Evolutionary conservation across 1,140 invertebrate genomes (phyloP).

Genomic region (Pseudomyrmex cubaensis): DNA sequence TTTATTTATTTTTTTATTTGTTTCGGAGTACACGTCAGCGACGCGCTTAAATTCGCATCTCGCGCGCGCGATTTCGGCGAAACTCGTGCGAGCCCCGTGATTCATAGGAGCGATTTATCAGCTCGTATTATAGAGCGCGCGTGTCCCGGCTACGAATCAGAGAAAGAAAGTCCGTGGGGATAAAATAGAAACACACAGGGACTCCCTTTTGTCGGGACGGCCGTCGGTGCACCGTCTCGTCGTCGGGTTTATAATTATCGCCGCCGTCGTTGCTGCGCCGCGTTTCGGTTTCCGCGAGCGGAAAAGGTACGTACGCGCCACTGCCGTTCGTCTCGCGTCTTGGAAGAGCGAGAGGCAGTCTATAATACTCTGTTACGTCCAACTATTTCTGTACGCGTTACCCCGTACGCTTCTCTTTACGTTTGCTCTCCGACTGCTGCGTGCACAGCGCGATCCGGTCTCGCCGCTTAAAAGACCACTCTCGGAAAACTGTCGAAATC

Average conservation of each 20-base stretch:
- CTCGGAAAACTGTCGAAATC: conserved; percentile 33
- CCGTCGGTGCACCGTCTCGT: conserved; percentile 24
- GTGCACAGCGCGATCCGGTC: too few species aligned
- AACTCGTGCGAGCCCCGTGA: background rate
- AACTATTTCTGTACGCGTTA: conserved; percentile 68
- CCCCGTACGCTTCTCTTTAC: conserved; percentile 3
- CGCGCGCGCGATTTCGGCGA: background rate
- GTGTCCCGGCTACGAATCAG: background rate
- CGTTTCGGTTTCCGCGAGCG: conserved; percentile 24
- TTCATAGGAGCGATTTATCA: conserved; percentile 49
- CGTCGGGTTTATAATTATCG: conserved; percentile 71
- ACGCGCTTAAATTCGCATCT: too few species aligned
- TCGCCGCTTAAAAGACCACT: background rate
- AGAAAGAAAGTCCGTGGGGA: conserved; percentile 50
- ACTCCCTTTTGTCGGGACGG: conserved; percentile 56
- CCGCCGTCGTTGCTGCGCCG: conserved; percentile 40
- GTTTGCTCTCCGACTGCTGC: background rate
- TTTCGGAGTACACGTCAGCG: too few species aligned
- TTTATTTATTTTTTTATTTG: too few species aligned
- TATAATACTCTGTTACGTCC: conserved; percentile 2
- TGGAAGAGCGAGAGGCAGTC: conserved; percentile 17
- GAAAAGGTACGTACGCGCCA: conserved; percentile 18
- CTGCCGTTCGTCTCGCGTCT: conserved; percentile 10
- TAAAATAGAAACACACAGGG: conserved; percentile 58
- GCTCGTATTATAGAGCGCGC: conserved; percentile 24